Evolutionary conservation across 2,113 vertebrate genomes (phyloP).

Genomic region (Stegastes partitus): DNA sequence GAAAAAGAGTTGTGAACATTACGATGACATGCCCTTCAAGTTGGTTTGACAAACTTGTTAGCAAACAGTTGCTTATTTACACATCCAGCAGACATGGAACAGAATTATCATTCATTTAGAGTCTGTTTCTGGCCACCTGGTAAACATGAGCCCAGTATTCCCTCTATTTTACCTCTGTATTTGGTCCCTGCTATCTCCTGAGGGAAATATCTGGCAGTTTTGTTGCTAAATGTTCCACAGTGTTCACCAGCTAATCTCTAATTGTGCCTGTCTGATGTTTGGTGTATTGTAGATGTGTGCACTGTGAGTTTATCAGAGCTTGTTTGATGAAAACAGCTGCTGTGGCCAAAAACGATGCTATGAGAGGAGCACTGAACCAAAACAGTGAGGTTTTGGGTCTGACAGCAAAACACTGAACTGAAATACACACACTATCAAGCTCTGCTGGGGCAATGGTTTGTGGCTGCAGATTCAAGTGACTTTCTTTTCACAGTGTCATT

Average conservation of each 20-base stretch:
- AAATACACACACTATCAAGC: background rate
- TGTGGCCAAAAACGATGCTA: conserved; percentile 10
- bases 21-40: no score
- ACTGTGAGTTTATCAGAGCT: conserved; percentile 1
- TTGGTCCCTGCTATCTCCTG: background rate
- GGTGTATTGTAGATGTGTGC: background rate
- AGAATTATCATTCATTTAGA: background rate
- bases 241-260: background rate
- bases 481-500: background rate
- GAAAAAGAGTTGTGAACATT: no score
- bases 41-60: background rate
- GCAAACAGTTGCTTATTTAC: background rate
- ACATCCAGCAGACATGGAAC: background rate
- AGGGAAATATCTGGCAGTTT: background rate
- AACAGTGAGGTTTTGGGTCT: background rate
- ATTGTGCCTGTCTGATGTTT: background rate
- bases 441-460: background rate
- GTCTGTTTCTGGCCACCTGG: background rate
- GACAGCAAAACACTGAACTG: background rate
- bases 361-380: conserved; percentile 8
- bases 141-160: background rate
- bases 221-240: background rate
- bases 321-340: conserved; percentile 11
- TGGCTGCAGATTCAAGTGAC: background rate
- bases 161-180: background rate